Base-by-base conservation (phyloP, 1,140 invertebrate genomes). In the Drosophila prosaltans region DNA sequence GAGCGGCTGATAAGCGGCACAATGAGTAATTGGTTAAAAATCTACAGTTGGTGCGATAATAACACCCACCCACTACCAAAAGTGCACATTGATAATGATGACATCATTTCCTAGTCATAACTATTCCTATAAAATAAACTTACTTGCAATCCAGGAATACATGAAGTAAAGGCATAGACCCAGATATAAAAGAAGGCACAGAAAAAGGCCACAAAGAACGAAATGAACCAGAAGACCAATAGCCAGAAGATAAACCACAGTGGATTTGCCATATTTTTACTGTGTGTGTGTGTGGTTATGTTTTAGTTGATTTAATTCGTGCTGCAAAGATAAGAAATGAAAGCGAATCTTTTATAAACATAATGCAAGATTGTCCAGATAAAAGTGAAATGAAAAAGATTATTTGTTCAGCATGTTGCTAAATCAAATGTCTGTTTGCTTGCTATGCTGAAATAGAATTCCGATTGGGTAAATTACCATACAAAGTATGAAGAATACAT, bases 231-330 rank as follows among this genome's bases (percentile, higher is more conserved):
- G n/a, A 97, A 93, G 65, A 97, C 94, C 6, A 97, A 78, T 1
- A 97, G 93, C 96, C 96, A 97, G 65, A 97, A 93, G 39, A 97
- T 93, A 51, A 95, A 95, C 93, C 95, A 96, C 9, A 96, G 41
- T 39, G 93, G 91, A 92, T 94, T 94, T n/a, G 80, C 91, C 93
- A 93, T 93, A 51, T 51, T 48, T 26, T 63, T 79, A 69, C 65
- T 71, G 55, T 30, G 0, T 30, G 28, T 30, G 28, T 30, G 0
- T 60, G 62, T 68, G 60, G 43, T 58, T 51, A 62, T 57, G 41
- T 45, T 51, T 69, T 89, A 62, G 72, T 62, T 54, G 21, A 8
- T 58, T 10, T 16, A 63, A 69, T 69, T 75, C 16, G 26, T 63
- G 40, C 72, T 74, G 69, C 16, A 6, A 61, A 74, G 74, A 85